Evolutionary conservation across 2,797 vertebrate species (phyloP), one percentile per base, ranked within the genome.

Genomic region (Alcedo atthis): DNA sequence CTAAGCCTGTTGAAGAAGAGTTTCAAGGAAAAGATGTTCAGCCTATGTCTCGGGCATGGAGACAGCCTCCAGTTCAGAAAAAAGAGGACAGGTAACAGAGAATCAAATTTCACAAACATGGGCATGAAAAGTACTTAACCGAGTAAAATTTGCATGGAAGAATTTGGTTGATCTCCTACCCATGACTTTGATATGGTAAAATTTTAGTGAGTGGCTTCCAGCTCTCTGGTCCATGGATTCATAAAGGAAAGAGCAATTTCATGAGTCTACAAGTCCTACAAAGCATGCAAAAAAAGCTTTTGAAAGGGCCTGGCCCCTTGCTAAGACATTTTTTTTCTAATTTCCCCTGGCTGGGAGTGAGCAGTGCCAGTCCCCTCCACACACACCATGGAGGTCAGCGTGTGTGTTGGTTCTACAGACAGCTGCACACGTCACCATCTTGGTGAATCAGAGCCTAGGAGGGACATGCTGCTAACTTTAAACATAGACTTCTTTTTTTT

Each of bases 331-430:
- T 40, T 37, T 35, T 40, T 40, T 40, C 37, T 40, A 14, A 40
- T 40, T 59, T 59, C 24, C 28, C 37, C 32, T 6, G 6, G 25
- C 32, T 42, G 51, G 57, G 73, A n/a, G 10, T 4, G 9, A 70
- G 57, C 82, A n/a, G 63, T 10, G 28, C 26, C 43, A 70, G 54
- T 3, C 0, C 20, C 16, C 48, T 45, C n/a, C 1, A 0, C 22
- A 33, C 15, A 12, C 12, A 7, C 1, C 0, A 4, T 2, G 32
- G 24, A 40, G 21, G 54, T 32, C 35, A 32, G 30, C 0, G 1
- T 20, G 45, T 7, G 32, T 2, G 0, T 40, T 9, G 20, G n/a
- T 5, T 17, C 8, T 53, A 21, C 37, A 45, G 79, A 6, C 14
- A 63, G 61, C 32, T 5, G 4, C 49, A 20, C 30, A 4, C 48